Base-by-base conservation (phyloP, 1,140 invertebrate genomes). In the Drosophila pseudoananassae region DNA sequence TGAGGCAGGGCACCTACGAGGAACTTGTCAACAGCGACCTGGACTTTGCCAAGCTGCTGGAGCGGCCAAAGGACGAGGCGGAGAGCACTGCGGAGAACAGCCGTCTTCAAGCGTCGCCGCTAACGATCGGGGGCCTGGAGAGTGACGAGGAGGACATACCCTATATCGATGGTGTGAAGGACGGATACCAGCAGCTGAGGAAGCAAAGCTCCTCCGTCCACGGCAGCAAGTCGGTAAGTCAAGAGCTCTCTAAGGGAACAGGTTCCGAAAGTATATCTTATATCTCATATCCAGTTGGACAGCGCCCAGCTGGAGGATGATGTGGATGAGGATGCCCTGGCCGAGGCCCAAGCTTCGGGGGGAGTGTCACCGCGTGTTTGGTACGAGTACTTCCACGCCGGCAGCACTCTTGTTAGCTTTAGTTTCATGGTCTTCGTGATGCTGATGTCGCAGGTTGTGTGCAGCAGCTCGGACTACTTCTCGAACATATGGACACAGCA, bases 401-500 rank as follows among this genome's bases (percentile, higher is more conserved):
- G 96, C 10, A 93, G 94, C 4, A 95, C 94, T 2, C 92, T 93
- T 17, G 92, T 93, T 15, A 85, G 94, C 9, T 92, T 97, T 0
- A 49, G 93, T 0, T 63, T 94, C 1, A 93, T 97, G 17, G 47
- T 94, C 0, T 45, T 95, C 0, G 61, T 94, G 0, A 93, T 96
- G 76, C 12, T 96, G 1, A 12, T 96, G 1, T 94, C 96, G 0
- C 96, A 97, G 92, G 91, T 93, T 0, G 91, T 93, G 0, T 96
- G 94, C 33, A 96, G 95, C 63, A 94, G 94, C 1, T 94, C 94
- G 4, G 97, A 98, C 85, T 98, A 95, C 83, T 98, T 96, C 94
- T 92, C 97, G 0, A 95, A 95, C 66, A 95, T 94, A 59, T 98
- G 97, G 97, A 93, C 93, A 0, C 93, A 93, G 31, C 59, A 93